Conservation (phyloP, 30 jellyfish, hydroid and myxozoan species). For the Aurelia aurita region DNA sequence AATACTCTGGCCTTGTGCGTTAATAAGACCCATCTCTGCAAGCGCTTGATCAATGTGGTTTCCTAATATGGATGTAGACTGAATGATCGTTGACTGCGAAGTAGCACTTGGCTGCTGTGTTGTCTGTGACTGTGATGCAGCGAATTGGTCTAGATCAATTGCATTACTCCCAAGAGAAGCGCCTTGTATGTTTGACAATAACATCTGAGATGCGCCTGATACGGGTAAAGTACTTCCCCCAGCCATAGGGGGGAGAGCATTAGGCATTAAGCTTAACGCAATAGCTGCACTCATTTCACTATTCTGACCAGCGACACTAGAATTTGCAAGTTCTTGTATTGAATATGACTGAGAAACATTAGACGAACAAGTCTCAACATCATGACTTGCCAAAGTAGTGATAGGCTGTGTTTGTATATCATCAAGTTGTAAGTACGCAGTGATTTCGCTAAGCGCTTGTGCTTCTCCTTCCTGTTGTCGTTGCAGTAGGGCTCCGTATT, state of each 20-base stretch:
- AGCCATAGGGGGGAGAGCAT: too few species aligned
- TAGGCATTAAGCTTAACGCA: not conserved
- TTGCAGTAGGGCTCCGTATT: not conserved
- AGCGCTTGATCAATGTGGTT: slow-evolving; percentile 33
- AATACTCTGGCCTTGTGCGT: not conserved
- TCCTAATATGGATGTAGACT: not conserved
- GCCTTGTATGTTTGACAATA: too few species aligned
- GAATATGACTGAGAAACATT: not conserved
- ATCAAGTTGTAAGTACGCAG: not conserved
- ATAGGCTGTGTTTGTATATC: not conserved
- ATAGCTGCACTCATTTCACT: not conserved
- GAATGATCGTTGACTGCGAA: too few species aligned
- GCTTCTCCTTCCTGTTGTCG: not conserved
- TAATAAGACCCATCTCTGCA: not conserved
- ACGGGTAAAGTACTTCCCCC: too few species aligned
- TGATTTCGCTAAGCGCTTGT: not conserved
- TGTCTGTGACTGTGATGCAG: too few species aligned
- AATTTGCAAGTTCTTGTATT: not conserved
- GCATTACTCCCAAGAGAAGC: too few species aligned
- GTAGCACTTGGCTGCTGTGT: too few species aligned
- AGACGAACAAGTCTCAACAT: too few species aligned
- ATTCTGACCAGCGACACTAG: not conserved
- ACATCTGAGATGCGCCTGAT: too few species aligned
- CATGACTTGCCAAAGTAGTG: too few species aligned
- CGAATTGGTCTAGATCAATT: too few species aligned